Percentiles rank a stretch among this genome's conserved stretches.
Evolutionary conservation across 2,888 invertebrate species (phyloP).

Genomic region (Gari tellinella): DNA sequence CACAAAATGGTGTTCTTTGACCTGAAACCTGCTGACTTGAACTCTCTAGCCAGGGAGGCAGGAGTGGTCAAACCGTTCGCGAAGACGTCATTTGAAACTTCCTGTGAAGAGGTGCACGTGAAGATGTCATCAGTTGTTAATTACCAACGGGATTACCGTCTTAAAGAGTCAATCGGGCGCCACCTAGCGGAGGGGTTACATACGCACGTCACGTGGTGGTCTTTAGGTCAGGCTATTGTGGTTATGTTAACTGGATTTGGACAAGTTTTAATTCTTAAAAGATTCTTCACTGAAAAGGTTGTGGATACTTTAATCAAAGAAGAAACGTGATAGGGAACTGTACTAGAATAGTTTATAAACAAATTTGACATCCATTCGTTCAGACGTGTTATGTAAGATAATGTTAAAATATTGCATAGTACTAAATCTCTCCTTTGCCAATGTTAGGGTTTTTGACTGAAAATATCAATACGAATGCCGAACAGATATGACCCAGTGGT

Average conservation of each 20-base stretch:
- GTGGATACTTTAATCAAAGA: conserved; percentile 17
- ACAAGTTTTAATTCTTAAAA: conserved; percentile 79
- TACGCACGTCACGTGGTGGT: conserved; percentile 77
- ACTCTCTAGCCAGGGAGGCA: conserved; percentile 72
- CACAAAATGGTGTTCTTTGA: conserved; percentile 80
- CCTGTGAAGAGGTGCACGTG: conserved; percentile 73
- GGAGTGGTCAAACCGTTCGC: conserved; percentile 68
- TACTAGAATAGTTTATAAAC: too few relatives aligned
- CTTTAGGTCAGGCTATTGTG: conserved; percentile 72
- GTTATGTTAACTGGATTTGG: conserved; percentile 80
- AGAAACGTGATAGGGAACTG: conserved; percentile 28
- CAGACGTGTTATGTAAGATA: too few relatives aligned
- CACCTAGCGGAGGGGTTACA: conserved; percentile 78
- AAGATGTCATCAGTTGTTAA: conserved; percentile 68
- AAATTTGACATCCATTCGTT: too few relatives aligned
- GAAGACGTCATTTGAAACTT: conserved; percentile 65
- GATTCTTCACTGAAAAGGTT: conserved; percentile 76
- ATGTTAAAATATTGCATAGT: too few relatives aligned
- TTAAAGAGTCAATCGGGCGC: conserved; percentile 79
- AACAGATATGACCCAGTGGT: too few relatives aligned
- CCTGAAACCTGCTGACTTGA: conserved; percentile 71
- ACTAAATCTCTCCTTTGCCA: too few relatives aligned
- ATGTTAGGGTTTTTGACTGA: too few relatives aligned
- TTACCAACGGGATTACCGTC: conserved; percentile 74
- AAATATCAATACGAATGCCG: too few relatives aligned